Evolutionary conservation across 2,888 invertebrate genomes (phyloP), one percentile per base, ranked within the genome.

Genomic region (Adelphocoris suturalis): DNA sequence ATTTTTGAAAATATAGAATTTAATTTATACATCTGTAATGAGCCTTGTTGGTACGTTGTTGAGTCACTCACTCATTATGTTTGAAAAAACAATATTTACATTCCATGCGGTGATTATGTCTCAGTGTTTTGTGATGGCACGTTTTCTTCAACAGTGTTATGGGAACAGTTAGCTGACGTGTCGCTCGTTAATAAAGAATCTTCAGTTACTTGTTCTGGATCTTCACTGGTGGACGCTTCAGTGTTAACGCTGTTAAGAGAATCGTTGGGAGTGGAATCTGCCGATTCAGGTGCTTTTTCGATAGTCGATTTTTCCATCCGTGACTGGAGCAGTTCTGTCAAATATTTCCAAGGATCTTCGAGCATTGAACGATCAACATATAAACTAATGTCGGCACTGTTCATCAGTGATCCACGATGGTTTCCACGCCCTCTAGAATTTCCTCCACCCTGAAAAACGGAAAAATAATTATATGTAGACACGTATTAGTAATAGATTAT

Each of bases 361-460:
- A 87, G 27, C 87, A 87, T 87, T 12, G 87, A 75, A 4, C 19
- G 75, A 76, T 87, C 23, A n/a, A 76, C 87, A 23, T 76, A 87
- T 19, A 52, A 23, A 47, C 76, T 76, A 14, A 87, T 87, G 76
- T 87, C 87, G 2, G 48, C 75, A 7, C 47, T 46, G 78, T 75
- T 46, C 85, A 37, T 85, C 0, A 5, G 82, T 23, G 61, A 57
- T 37, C 85, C 85, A 0, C 85, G 57, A 37, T 37, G 61, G n/a
- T 23, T 2, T 16, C 85, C 85, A 4, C 82, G 23, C 11, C 85
- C 61, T 57, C 85, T 27, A 61, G 61, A 85, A 61, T 57, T 57
- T 3, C 85, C 61, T 28, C 84, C 76, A 4, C 23, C 75, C 78
- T 80, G 27, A 68, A 68, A 68, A 68, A 23, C 11, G 23, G 68